Evolutionary conservation across 2,797 vertebrate species (phyloP), one percentile per base, ranked within the genome.

Genomic region (Agapornis canus): DNA sequence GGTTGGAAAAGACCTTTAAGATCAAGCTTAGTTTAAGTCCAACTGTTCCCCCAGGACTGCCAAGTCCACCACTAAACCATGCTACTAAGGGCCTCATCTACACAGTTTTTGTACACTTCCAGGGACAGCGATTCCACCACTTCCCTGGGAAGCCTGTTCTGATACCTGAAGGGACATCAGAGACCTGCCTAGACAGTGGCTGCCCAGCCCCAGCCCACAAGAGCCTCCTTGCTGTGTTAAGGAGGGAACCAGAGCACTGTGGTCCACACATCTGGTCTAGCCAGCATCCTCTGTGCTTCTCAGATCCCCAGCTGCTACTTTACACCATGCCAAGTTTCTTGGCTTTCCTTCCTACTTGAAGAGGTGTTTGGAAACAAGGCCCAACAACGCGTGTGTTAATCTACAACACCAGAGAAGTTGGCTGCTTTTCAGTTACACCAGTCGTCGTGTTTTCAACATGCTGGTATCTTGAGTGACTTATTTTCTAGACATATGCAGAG

Each of bases 331-430:
- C 26, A 60, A 65, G 26, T 31, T 31, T 64, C 56, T 31, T 26
- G 20, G n/a, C 31, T 70, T 82, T 79, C 42, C 72, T 66, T 66
- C 39, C 25, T 48, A 39, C n/a, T 48, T 47, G 49, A 76, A 86
- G 42, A 59, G 10, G 35, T 27, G 35, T 57, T 66, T 52, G 69
- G 59, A 71, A 83, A 66, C 25, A 43, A 57, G 48, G 48, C 66
- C 31, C 43, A 76, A 39, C 32, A 79, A 32, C 5, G 12, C 0
- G 0, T 5, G 2, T 2, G 4, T 68, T 68, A 27, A 42, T 45
- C n/a, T 32, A 63, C 63, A 89, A 39, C 27, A 37, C 29, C 17
- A 57, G 35, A 70, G 40, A 60, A 35, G 26, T 4, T 29, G 35
- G 39, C 6, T 87, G 82, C n/a, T 72, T 48, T 63, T 57, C 59